Evolutionary conservation across 2,797 vertebrate genomes (phyloP).

Genomic region (Pangasius macronema): DNA sequence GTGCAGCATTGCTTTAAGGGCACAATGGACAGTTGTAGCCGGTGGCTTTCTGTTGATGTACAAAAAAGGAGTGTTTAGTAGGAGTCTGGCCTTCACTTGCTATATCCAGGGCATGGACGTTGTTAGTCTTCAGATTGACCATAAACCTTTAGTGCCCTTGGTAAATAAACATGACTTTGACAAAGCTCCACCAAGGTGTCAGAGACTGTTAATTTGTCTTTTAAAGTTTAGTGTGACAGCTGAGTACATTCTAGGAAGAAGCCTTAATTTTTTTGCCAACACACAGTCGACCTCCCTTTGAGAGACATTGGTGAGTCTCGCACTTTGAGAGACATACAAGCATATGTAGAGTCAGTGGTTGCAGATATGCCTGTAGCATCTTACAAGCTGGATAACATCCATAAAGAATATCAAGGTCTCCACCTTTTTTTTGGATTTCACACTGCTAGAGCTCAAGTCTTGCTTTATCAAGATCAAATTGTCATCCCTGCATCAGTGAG

Average conservation of each 20-base stretch:
- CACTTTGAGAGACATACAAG: not conserved
- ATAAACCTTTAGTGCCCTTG: not conserved
- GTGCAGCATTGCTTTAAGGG: not conserved
- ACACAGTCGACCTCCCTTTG: not conserved
- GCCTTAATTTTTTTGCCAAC: not conserved
- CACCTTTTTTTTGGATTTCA: not conserved
- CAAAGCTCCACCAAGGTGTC: not conserved
- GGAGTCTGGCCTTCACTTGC: not conserved
- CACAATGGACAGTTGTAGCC: not conserved
- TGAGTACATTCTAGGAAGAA: not conserved
- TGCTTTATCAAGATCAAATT: conserved; percentile 1
- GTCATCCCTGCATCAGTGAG: not conserved
- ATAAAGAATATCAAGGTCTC: not conserved
- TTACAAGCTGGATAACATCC: not conserved
- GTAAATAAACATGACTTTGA: not conserved
- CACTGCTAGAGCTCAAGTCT: not conserved
- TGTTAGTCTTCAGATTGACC: not conserved
- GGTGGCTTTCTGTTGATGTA: not conserved
- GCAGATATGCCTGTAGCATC: not conserved
- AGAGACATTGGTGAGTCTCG: not conserved
- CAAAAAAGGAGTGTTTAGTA: not conserved
- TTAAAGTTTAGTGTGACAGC: not conserved
- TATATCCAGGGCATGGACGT: not conserved
- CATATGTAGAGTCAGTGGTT: not conserved
- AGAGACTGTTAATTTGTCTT: not conserved